Percentiles rank a stretch among this genome's conserved stretches.
Conservation (phyloP, 2,113 vertebrate species). For the Bufo bufo region DNA sequence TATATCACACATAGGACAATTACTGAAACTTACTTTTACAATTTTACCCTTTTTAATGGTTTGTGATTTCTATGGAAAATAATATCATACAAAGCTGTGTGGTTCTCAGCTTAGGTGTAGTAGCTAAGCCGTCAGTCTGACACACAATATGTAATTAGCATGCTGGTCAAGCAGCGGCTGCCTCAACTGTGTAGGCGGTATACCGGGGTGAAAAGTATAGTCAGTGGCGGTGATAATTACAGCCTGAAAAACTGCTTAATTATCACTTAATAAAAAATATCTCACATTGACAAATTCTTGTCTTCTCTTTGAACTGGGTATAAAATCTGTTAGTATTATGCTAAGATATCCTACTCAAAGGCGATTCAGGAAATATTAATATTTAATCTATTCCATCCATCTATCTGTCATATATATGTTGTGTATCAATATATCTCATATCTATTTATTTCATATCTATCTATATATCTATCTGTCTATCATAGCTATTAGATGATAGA, state of each 20-base stretch:
- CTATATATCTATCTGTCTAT: no score
- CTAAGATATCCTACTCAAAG: not conserved
- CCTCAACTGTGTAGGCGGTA: not conserved
- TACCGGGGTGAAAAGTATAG: not conserved
- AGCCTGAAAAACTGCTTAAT: slow-evolving; percentile 12
- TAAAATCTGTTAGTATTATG: not conserved
- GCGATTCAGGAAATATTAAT: no score
- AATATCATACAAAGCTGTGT: not conserved
- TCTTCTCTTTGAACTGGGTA: not conserved
- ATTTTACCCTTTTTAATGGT: no score
- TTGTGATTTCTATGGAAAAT: not conserved
- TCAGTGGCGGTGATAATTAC: not conserved
- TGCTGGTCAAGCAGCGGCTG: not conserved
- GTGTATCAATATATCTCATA: no score
- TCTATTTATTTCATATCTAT: no score
- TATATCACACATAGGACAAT: no score
- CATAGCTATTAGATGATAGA: no score
- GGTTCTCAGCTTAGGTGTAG: not conserved
- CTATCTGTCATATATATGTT: no score
- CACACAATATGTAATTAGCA: slow-evolving; percentile 5
- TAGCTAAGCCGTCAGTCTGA: not conserved
- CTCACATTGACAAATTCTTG: not conserved
- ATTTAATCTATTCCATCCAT: no score
- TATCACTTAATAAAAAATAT: not conserved
- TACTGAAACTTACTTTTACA: no score